Percentiles rank a stretch among this genome's conserved stretches.
phyloP scores from a whole-genome alignment of 2,888 invertebrate species.

The Timema cristinae region DNA sequence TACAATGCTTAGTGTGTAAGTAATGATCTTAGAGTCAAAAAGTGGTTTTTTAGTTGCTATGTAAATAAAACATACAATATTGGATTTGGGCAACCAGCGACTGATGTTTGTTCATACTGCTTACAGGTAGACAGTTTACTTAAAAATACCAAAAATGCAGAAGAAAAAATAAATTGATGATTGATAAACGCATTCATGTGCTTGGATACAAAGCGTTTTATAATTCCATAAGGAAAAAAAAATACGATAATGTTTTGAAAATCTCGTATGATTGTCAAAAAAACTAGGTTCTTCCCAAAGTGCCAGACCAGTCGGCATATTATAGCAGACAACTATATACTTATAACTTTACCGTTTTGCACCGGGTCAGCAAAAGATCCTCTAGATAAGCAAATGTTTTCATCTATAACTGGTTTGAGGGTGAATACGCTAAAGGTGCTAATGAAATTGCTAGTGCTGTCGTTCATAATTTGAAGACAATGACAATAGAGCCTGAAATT shows the following conservation, averaged over 20 bases:
- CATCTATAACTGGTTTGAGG: neutral
- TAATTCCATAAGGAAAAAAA: neutral
- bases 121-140: neutral
- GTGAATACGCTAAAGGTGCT: neutral
- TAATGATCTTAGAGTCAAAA: neutral
- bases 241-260: neutral
- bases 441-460: neutral
- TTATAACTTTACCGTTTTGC: neutral
- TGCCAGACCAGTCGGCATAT: neutral
- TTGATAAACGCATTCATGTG: neutral
- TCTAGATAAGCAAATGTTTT: conserved; percentile 1
- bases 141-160: neutral
- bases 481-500: neutral
- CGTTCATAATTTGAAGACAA: neutral
- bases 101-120: neutral
- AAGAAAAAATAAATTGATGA: neutral
- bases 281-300: neutral
- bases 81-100: neutral
- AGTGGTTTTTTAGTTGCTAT: neutral
- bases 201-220: neutral
- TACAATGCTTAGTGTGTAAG: neutral
- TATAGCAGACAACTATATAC: neutral
- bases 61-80: neutral
- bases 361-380: neutral
- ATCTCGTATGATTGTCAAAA: neutral